Conservation (phyloP, 2,113 vertebrate species). For the Dasypus novemcinctus region DNA sequence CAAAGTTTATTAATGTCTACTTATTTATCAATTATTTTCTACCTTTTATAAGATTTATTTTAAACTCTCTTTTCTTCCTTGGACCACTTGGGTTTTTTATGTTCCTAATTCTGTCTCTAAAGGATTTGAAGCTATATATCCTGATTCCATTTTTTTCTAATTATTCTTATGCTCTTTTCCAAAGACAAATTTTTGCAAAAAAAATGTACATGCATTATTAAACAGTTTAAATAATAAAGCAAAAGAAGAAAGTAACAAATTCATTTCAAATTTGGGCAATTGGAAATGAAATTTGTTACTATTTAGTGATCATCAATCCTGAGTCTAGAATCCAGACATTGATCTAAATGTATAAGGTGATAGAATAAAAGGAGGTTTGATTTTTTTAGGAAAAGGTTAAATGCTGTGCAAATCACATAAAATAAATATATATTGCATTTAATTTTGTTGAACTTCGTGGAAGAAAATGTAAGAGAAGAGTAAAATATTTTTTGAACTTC, state of each 20-base stretch:
- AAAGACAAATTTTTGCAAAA: not conserved
- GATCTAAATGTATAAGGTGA: too few species aligned
- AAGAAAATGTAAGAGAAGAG: not conserved
- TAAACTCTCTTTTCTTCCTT: not conserved
- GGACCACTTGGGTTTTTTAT: not conserved
- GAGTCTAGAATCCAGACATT: too few species aligned
- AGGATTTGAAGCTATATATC: not conserved
- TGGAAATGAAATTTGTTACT: too few species aligned
- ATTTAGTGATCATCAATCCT: too few species aligned
- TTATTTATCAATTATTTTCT: not conserved
- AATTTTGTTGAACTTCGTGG: not conserved
- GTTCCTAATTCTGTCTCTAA: not conserved
- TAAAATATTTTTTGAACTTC: not conserved
- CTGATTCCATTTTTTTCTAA: not conserved
- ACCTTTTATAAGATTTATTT: not conserved
- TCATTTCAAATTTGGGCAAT: not conserved
- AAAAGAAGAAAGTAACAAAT: not conserved
- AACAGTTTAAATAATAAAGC: not conserved
- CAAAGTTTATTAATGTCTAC: not conserved
- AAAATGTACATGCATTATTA: not conserved
- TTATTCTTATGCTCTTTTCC: not conserved
- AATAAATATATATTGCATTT: not conserved
- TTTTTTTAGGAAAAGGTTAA: not conserved
- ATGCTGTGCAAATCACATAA: not conserved
- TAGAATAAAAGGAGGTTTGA: not conserved